Evolutionary conservation across 2,113 vertebrate genomes (phyloP), one percentile per base, ranked within the genome.

Genomic region (Petromus typicus): DNA sequence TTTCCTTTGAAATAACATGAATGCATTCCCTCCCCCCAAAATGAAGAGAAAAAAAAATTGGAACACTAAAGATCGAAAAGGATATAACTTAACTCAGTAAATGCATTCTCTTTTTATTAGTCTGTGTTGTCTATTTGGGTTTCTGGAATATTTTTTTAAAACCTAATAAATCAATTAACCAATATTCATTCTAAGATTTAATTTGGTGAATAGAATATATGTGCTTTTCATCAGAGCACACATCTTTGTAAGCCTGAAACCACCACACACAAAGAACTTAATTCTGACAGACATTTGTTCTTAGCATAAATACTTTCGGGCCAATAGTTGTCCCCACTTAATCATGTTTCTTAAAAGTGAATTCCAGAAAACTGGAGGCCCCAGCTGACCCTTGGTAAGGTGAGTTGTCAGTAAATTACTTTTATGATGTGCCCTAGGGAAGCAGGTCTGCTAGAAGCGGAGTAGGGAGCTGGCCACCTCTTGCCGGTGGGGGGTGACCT

Each of bases 131-230:
- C 95, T 92, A 51, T 96, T 98, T 95, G 90, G 97, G 97, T 97
- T 98, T 95, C 98, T 98, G 95, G 80, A 93, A 92, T 86, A 86
- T 92, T 98, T 98, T 98, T 97, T 14, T 89, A 90, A 98, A 97
- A 97, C 94, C 97, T 95, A 97, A 98, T 98, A 98, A 98, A 98
- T 98, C 97, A 98, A 98, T 98, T 98, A 98, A 95, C 96, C 97
- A 96, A 95, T 98, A 98, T 98, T 98, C 97, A 96, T 34, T 95
- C 94, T 97, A 95, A 98, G 96, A 98, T 98, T 98, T 97, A 98
- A 98, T 98, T 98, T 98, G 97, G 95, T 95, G 97, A 98, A 97
- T 93, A 92, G 95, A 98, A 98, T 98, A 98, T 98, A 97, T 95
- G 97, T 97, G 98, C 97, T 98, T 97, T 97, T 96, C 98, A 98